Conservation (phyloP, 2,797 vertebrate species). For the Pempheris klunzingeri region DNA sequence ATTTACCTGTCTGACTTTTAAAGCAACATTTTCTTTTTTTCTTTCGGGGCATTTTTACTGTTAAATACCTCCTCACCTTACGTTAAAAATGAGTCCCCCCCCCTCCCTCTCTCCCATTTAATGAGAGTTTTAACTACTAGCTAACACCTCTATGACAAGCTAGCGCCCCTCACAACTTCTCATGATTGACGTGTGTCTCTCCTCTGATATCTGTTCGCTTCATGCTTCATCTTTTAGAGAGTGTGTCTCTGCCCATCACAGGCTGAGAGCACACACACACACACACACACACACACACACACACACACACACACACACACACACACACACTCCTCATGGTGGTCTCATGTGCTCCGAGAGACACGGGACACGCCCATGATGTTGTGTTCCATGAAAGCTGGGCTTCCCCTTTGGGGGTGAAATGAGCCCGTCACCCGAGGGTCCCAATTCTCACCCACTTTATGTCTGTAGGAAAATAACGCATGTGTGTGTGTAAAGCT, state of each 20-base stretch:
- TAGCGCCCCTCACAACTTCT: background rate
- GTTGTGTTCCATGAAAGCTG: slow-evolving; percentile 1
- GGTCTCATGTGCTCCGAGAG: background rate
- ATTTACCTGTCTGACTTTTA: slow-evolving; percentile 13
- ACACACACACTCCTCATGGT: slow-evolving; percentile 2
- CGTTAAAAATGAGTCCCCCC: too few relatives aligned
- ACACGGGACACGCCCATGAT: slow-evolving; percentile 55
- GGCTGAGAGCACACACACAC: too few relatives aligned
- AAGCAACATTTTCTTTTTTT: background rate
- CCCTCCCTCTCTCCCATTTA: too few relatives aligned
- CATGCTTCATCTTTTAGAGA: too few relatives aligned
- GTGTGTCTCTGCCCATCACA: background rate
- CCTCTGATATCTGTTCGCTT: too few relatives aligned
- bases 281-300: too few relatives aligned
- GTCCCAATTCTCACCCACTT: too few relatives aligned
- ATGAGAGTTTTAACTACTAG: slow-evolving; percentile 1
- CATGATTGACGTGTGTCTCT: too few relatives aligned
- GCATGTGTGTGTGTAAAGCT: slow-evolving; percentile 4
- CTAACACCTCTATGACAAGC: slow-evolving; percentile 7
- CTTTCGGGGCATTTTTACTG: background rate
- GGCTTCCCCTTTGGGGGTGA: background rate
- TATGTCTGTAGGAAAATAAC: background rate
- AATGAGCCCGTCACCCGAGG: too few relatives aligned
- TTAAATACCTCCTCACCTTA: background rate
- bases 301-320: too few relatives aligned